phyloP scores from a whole-genome alignment of 2,888 invertebrate genomes.

The Megastigmus dorsalis region DNA sequence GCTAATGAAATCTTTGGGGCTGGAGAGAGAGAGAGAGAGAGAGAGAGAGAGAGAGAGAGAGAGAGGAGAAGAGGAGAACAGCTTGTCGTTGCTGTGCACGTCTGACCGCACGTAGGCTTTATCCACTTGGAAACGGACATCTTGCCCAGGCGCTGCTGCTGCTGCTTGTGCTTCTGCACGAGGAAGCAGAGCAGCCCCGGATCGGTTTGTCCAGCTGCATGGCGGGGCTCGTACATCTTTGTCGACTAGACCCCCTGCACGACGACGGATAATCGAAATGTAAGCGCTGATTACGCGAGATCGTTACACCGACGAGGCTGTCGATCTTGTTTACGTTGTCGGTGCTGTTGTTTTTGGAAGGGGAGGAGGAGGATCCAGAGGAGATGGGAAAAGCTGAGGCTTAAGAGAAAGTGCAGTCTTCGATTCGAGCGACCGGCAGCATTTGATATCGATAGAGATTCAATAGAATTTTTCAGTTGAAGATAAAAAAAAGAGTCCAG shows the following conservation, averaged over 20 bases:
- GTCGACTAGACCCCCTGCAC: neutral
- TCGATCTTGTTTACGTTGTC: too few relatives aligned
- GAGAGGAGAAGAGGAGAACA: neutral
- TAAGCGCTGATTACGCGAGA: neutral
- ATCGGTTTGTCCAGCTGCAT: conserved; percentile 33
- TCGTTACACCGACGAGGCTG: too few relatives aligned
- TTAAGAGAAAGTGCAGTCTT: too few relatives aligned
- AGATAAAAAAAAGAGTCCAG: too few relatives aligned
- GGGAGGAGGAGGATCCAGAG: too few relatives aligned
- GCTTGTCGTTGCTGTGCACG: neutral
- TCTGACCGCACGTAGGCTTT: conserved; percentile 45
- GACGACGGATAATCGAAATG: neutral
- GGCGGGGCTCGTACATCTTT: neutral
- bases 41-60: conserved; percentile 4
- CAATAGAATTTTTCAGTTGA: too few relatives aligned
- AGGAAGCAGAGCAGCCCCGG: neutral
- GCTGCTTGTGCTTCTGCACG: too few relatives aligned
- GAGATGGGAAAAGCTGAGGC: neutral
- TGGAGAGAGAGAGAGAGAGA: neutral
- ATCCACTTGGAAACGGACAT: conserved; percentile 28
- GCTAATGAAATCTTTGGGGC: conserved; percentile 45
- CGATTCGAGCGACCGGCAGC: too few relatives aligned
- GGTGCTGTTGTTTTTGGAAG: neutral
- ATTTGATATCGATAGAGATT: too few relatives aligned
- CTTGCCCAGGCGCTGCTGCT: too few relatives aligned